These are phyloP conservation scores for Molorchus minor DNA, from an alignment of 2,888 invertebrate species.

Conservation along the genomic window DNA sequence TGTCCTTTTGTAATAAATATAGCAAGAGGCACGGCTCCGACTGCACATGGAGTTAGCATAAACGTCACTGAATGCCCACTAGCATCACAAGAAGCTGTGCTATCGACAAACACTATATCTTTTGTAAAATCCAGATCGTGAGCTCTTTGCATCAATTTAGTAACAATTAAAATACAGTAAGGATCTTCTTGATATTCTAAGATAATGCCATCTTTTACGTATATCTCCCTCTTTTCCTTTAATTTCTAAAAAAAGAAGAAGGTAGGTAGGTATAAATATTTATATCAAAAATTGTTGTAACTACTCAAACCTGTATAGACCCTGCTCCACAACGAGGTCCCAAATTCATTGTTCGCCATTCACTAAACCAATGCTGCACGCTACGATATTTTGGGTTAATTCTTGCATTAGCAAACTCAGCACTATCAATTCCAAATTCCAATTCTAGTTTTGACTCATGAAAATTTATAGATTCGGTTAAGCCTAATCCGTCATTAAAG, in stretches of 20 bases:
- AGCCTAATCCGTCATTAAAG: conserved; percentile 21
- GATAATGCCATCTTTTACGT: neutral
- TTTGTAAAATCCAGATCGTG: neutral
- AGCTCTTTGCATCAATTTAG: neutral
- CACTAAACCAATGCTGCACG: conserved; percentile 16
- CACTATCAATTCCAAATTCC: conserved; percentile 22
- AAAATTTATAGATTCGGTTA: conserved; percentile 20
- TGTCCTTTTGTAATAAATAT: conserved; percentile 29
- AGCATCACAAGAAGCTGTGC: conserved; percentile 25
- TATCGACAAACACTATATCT: conserved; percentile 23
- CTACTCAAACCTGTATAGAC: neutral
- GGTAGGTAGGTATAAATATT: neutral
- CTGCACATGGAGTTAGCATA: conserved; percentile 25
- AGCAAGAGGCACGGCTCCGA: conserved; percentile 31
- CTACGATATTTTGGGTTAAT: conserved; percentile 26
- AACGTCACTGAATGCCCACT: conserved; percentile 25
- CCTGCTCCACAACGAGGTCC: conserved; percentile 1
- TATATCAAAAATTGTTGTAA: neutral
- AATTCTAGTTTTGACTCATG: conserved; percentile 28
- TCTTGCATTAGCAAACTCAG: conserved; percentile 12
- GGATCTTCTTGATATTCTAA: neutral
- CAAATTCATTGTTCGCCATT: conserved; percentile 23
- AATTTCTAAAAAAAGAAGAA: neutral
- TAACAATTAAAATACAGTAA: neutral
- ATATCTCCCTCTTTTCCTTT: neutral